These are phyloP conservation scores for Dryobotodes eremita DNA, from an alignment of 2,888 invertebrate species.

Conservation along the genomic window DNA sequence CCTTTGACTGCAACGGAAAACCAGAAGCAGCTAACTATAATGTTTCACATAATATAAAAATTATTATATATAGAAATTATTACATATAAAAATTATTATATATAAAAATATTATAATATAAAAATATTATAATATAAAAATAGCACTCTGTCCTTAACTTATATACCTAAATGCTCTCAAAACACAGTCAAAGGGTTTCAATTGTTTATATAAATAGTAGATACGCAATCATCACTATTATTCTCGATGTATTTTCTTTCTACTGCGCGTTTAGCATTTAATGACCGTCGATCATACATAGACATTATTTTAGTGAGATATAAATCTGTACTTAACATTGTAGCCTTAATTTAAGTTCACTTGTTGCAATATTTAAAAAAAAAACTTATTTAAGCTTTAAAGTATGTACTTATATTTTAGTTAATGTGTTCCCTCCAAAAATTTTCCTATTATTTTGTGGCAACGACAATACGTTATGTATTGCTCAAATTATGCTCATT, in stretches of 20 bases:
- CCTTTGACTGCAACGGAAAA: not conserved
- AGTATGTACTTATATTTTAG: slow-evolving; percentile 67
- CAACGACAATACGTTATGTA: slow-evolving; percentile 87
- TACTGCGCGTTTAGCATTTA: slow-evolving; percentile 49
- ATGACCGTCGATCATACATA: slow-evolving; percentile 49
- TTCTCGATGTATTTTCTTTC: slow-evolving; percentile 42
- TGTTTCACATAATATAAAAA: not conserved
- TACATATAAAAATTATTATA: no score
- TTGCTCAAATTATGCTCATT: slow-evolving; percentile 89
- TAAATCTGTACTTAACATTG: slow-evolving; percentile 63
- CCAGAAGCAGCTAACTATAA: not conserved
- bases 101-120: no score
- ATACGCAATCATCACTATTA: slow-evolving; percentile 48
- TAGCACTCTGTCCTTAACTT: not conserved
- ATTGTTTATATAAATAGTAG: slow-evolving; percentile 22
- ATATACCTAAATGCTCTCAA: not conserved
- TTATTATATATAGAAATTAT: not conserved
- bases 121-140: not conserved
- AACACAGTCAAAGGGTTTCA: not conserved
- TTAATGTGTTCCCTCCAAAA: slow-evolving; percentile 79
- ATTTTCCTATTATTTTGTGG: slow-evolving; percentile 74
- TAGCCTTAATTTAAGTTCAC: no score
- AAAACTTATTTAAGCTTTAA: no score
- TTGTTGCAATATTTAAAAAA: no score
- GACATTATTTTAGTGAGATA: slow-evolving; percentile 72